These are phyloP conservation scores for Channa maculata DNA, from an alignment of 2,113 vertebrate species.

Conservation along the genomic window DNA sequence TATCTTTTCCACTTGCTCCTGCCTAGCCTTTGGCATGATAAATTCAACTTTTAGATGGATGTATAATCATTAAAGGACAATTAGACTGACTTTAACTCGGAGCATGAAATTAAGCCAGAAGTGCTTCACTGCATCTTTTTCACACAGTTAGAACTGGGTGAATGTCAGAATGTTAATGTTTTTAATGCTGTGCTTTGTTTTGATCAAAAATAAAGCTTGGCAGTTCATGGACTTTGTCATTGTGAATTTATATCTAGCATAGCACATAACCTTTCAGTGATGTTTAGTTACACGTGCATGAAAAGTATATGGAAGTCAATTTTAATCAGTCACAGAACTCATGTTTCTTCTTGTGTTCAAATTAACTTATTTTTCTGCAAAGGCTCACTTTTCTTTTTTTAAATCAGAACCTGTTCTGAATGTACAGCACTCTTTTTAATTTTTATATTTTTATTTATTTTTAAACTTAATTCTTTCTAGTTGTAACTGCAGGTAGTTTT, in stretches of 20 bases:
- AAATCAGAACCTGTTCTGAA: neutral
- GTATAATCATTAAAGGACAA: conserved; percentile 24
- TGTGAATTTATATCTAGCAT: conserved; percentile 12
- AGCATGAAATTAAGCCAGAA: conserved; percentile 68
- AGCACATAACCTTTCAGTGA: conserved; percentile 1
- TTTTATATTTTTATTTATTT: no score
- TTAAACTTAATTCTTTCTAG: no score
- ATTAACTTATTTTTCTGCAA: no score
- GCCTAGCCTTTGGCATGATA: conserved; percentile 62
- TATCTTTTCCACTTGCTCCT: conserved; percentile 42
- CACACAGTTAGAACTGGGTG: conserved; percentile 59
- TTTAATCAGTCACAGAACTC: neutral
- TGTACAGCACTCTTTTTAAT: neutral
- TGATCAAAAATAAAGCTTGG: conserved; percentile 76
- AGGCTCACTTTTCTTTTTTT: no score
- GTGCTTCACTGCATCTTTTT: conserved; percentile 65
- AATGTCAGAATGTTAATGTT: conserved; percentile 66
- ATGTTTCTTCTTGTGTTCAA: neutral
- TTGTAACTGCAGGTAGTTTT: no score
- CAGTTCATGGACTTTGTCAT: conserved; percentile 16
- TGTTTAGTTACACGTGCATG: no score
- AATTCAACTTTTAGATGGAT: conserved; percentile 38
- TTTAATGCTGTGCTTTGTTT: conserved; percentile 74
- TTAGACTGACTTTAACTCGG: conserved; percentile 41
- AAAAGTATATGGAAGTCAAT: no score